Evolutionary conservation across 2,888 invertebrate genomes (phyloP).

Genomic region (Eupsilia transversa): DNA sequence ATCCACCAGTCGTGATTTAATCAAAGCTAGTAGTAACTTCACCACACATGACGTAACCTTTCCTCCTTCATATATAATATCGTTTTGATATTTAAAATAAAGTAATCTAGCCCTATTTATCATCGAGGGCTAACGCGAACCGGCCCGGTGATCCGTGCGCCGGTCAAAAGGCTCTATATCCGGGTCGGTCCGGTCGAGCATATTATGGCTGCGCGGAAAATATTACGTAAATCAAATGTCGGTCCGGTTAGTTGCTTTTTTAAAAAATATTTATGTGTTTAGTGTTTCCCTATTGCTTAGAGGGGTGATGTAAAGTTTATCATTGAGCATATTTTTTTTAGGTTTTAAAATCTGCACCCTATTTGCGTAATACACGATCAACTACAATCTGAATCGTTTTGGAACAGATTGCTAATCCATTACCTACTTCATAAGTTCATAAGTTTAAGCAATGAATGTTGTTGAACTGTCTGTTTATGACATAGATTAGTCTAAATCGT

Average conservation of each 20-base stretch:
- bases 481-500: too few species aligned
- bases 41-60: too few species aligned
- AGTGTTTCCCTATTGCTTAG: not conserved
- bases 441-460: too few species aligned
- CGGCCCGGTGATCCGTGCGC: conserved; percentile 62
- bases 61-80: not conserved
- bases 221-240: conserved; percentile 55
- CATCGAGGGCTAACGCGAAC: conserved; percentile 42
- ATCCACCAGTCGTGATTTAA: too few species aligned
- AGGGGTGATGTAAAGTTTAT: not conserved
- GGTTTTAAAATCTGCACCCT: not conserved
- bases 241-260: conserved; percentile 7
- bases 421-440: too few species aligned
- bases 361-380: too few species aligned
- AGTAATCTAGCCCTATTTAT: conserved; percentile 42
- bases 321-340: not conserved
- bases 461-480: too few species aligned
- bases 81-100: conserved; percentile 32
- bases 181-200: conserved; percentile 59
- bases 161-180: conserved; percentile 71
- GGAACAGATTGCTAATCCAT: too few species aligned
- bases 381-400: too few species aligned
- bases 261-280: not conserved
- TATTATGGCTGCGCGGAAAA: conserved; percentile 50
- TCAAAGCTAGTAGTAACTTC: too few species aligned